A percentile compares a stretch with the other conserved stretches of the same genome.
Conservation (phyloP, 2,113 vertebrate genomes). For the Clarias batrachus region DNA sequence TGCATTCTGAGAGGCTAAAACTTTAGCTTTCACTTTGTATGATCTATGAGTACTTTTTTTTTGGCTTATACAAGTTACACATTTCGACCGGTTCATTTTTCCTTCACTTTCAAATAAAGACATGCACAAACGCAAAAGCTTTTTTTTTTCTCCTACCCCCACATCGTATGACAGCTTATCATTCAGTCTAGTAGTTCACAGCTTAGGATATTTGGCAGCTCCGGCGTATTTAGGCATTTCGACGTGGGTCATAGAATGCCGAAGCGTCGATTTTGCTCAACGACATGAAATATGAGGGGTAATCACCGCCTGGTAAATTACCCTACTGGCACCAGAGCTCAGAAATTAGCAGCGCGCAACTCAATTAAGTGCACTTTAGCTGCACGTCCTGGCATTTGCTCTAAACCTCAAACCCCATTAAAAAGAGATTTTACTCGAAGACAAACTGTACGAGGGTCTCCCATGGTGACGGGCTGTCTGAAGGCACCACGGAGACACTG, state of each 20-base stretch:
- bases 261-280: slow-evolving; percentile 65
- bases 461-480: slow-evolving; percentile 62
- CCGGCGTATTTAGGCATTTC: slow-evolving; percentile 54
- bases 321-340: slow-evolving; percentile 66
- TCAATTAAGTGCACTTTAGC: slow-evolving; percentile 75
- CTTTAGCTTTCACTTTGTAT: neutral
- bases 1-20: neutral
- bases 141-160: neutral
- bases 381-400: slow-evolving; percentile 74
- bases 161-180: slow-evolving; percentile 26
- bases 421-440: slow-evolving; percentile 73
- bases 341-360: slow-evolving; percentile 72
- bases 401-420: slow-evolving; percentile 77
- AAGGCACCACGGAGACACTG: slow-evolving; percentile 60
- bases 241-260: slow-evolving; percentile 59
- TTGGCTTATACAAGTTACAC: neutral
- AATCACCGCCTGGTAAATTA: slow-evolving; percentile 72
- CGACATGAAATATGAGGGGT: slow-evolving; percentile 67
- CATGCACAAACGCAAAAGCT: neutral
- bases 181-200: slow-evolving; percentile 3
- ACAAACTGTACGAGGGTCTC: slow-evolving; percentile 64
- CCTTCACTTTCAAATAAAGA: slow-evolving; percentile 23
- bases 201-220: slow-evolving; percentile 5
- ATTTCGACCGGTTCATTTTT: slow-evolving; percentile 12
- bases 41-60: neutral